Evolutionary conservation across 2,113 vertebrate genomes (phyloP), one percentile per base, ranked within the genome.

Genomic region (Carollia perspicillata): DNA sequence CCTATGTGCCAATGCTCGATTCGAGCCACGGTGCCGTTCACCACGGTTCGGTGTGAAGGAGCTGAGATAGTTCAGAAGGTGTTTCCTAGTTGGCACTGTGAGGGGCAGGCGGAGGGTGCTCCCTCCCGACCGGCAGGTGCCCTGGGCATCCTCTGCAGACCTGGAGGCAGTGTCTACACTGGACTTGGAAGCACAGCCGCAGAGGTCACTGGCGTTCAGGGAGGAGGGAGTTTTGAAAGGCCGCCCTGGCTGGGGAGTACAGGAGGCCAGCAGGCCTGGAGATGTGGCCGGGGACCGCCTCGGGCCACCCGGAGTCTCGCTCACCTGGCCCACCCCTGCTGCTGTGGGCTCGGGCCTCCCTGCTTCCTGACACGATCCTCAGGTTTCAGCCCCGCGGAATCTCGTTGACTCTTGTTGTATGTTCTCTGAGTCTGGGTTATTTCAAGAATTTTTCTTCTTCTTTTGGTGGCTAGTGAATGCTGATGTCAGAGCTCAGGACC

Each of bases 351-450:
- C 77, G 55, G 44, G 81, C 75, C 95, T 94, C 68, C 71, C 92
- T 44, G 51, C 94, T 95, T 95, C 96, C 95, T 91, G 84, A 89
- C 79, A 93, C 58, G 84, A 89, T 79, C 2, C 90, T 97, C 92
- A 10, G 69, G 78, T 95, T 95, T 97, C 95, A 96, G 84, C 89
- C 74, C 84, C 68, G 92, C 74, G 68, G 91, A 95, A 75, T 93
- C 92, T 65, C 53, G 78, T 97, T 79, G 89, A 65, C 71, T 53
- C 89, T 97, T 87, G 94, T 95, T 96, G 89, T 89, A 78, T 77
- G 42, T 87, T 97, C 75, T 87, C 74, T 84, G 69, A 77, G 94
- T 95, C 95, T 95, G 80, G 92, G 87, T 96, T 95, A 65, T 92
- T 94, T 97, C 95, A 96, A 94, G 90, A 60, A 6, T 23, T 72